A percentile compares a stretch with the other conserved stretches of the same genome.
phyloP scores from a whole-genome alignment of 2,797 vertebrate species.

The Pseudochirops cupreus region DNA sequence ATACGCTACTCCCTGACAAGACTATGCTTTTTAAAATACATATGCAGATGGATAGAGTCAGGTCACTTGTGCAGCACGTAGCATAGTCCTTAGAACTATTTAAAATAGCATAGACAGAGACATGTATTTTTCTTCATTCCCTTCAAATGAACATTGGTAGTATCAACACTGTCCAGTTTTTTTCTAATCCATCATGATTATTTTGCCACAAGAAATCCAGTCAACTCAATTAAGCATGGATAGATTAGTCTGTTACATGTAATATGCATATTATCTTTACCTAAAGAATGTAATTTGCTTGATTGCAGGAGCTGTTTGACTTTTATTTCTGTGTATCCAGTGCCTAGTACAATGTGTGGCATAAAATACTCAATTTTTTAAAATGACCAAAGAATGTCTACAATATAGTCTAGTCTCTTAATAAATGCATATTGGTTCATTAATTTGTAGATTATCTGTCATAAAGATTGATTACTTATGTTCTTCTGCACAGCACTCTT shows the following conservation, averaged over 20 bases:
- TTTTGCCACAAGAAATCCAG: neutral
- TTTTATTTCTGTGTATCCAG: neutral
- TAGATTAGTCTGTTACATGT: neutral
- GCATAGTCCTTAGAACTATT: neutral
- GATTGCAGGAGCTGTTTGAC: neutral
- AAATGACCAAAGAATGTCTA: neutral
- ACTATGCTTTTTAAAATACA: conserved; percentile 60
- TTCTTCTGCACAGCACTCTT: neutral
- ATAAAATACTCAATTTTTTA: neutral
- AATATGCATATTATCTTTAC: neutral
- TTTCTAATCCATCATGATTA: neutral
- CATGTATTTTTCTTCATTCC: neutral
- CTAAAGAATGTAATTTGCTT: neutral
- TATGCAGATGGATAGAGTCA: conserved; percentile 31
- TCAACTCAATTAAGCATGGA: neutral
- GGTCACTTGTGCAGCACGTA: conserved; percentile 49
- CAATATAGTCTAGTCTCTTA: neutral
- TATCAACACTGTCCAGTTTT: neutral
- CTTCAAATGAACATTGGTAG: neutral
- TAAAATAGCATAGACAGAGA: neutral
- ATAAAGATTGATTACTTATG: neutral
- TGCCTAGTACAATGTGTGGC: neutral
- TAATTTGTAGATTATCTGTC: neutral
- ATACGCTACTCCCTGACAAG: conserved; percentile 81
- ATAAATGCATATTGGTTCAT: neutral